phyloP scores from a whole-genome alignment of 2,113 vertebrate genomes.

The Sylvietta virens region DNA sequence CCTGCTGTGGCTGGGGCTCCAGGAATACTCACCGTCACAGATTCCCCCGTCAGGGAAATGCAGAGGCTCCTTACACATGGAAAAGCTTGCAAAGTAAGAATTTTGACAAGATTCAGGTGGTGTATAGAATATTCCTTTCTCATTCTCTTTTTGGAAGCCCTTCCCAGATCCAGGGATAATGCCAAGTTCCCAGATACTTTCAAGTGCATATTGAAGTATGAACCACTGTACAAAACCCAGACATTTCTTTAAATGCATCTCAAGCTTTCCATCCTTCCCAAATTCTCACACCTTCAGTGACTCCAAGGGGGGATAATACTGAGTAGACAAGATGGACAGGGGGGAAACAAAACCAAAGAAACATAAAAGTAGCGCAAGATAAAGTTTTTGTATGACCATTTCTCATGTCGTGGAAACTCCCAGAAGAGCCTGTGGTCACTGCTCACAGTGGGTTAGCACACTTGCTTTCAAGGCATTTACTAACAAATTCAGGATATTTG shows the following conservation, averaged over 20 bases:
- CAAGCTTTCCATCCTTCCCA: not conserved
- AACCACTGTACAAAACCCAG: not conserved
- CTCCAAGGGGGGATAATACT: not conserved
- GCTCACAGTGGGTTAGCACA: not conserved
- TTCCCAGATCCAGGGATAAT: not conserved
- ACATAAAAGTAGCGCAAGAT: not conserved
- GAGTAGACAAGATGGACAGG: not conserved
- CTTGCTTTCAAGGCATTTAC: not conserved
- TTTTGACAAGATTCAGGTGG: not conserved
- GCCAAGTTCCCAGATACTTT: not conserved
- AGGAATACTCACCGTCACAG: rapidly evolving
- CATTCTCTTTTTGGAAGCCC: not conserved
- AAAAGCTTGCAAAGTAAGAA: not conserved
- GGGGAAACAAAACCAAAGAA: not conserved
- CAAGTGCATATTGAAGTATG: not conserved
- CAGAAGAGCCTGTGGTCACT: not conserved
- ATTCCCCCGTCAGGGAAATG: not conserved
- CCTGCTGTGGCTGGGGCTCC: not conserved
- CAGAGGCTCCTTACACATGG: not conserved
- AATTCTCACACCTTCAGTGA: not conserved
- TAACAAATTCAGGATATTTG: not conserved
- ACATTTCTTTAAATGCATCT: not conserved
- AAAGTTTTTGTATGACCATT: not conserved
- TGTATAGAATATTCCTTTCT: not conserved
- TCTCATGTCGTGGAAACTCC: not conserved